Base-by-base conservation (phyloP, 1,140 invertebrate species). In the Drosophila santomea region DNA sequence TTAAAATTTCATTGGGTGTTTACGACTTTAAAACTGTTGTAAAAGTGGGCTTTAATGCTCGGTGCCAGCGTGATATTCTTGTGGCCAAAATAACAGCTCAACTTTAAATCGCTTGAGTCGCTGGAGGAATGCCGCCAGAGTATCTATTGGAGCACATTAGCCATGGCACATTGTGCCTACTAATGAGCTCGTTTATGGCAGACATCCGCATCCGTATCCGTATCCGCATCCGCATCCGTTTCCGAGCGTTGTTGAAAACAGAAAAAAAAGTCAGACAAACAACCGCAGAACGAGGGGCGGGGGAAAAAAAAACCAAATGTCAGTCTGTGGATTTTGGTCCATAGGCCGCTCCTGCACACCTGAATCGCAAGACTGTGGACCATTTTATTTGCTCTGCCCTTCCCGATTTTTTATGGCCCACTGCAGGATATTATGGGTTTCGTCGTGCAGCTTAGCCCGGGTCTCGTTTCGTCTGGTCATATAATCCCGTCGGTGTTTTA, bases 1-100 rank as follows among this genome's bases (percentile, higher is more conserved):
- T 78, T 83, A 84, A 84, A 84, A 77, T 84, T 84, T 84, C 56
- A 84, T 85, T 84, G 74, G 67, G 81, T 84, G 81, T 84, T 84
- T 84, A 84, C 80, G 76, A 74, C 73, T 84, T 69, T 84, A 84
- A 84, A 80, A 74, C 73, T 72, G 81, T 57, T 77, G 59, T 85
- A 84, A 84, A 83, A 74, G 78, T 75, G 69, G 39, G 61, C 43
- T 76, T 77, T 73, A 73, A 68, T 39, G 35, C 23, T 23, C 20
- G 23, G 1, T 2, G 14, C 41, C 20, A 8, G 7, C 3, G 8
- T 8, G 25, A 62, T 74, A 51, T 63, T 39, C 69, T 38, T 76
- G 75, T 73, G 76, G 80, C 59, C 73, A 57, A 73, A 74, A 84
- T 76, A 80, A 68, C 71, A 84, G 75, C 74, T 67, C 54, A 78